These are phyloP conservation scores for Macrosoma leucophasiata DNA, from an alignment of 2,888 invertebrate genomes.

Conservation along the genomic window DNA sequence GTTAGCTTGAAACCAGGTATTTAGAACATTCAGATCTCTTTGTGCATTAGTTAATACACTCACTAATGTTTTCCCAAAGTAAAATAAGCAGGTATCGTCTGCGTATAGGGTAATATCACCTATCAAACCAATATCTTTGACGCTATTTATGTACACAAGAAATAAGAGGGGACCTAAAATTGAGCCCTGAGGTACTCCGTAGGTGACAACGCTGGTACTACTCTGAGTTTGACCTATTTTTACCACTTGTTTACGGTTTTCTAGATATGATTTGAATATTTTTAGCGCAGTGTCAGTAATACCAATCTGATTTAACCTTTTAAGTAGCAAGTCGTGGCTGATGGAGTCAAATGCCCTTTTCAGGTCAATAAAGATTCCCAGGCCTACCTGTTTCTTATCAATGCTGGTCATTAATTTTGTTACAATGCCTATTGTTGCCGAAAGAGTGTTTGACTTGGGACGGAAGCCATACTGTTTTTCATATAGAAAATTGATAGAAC, in stretches of 20 bases:
- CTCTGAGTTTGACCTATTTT: conserved; percentile 1
- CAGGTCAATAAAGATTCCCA: conserved; percentile 11
- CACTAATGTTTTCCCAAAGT: conserved; percentile 2
- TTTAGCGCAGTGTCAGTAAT: conserved; percentile 2
- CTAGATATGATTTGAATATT: conserved; percentile 5
- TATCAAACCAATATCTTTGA: conserved; percentile 1
- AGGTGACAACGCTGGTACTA: not conserved
- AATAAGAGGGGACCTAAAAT: too few species aligned
- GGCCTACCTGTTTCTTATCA: conserved; percentile 6
- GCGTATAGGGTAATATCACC: conserved; percentile 10
- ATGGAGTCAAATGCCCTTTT: conserved; percentile 6
- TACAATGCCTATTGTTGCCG: conserved; percentile 7
- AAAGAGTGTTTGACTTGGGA: conserved; percentile 8
- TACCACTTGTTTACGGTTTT: conserved; percentile 3
- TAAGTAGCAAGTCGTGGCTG: conserved; percentile 2
- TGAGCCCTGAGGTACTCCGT: too few species aligned
- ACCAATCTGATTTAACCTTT: conserved; percentile 3
- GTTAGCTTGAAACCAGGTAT: conserved; percentile 5
- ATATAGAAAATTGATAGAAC: conserved; percentile 7
- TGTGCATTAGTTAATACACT: not conserved
- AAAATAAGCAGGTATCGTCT: conserved; percentile 10
- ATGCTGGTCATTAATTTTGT: conserved; percentile 10
- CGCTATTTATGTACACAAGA: too few species aligned
- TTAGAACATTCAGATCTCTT: not conserved
- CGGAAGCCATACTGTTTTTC: conserved; percentile 8